A percentile compares a stretch with the other conserved stretches of the same genome.
These are phyloP conservation scores for Artibeus jamaicensis DNA, from an alignment of 2,797 vertebrate genomes.

Conservation along the genomic window DNA sequence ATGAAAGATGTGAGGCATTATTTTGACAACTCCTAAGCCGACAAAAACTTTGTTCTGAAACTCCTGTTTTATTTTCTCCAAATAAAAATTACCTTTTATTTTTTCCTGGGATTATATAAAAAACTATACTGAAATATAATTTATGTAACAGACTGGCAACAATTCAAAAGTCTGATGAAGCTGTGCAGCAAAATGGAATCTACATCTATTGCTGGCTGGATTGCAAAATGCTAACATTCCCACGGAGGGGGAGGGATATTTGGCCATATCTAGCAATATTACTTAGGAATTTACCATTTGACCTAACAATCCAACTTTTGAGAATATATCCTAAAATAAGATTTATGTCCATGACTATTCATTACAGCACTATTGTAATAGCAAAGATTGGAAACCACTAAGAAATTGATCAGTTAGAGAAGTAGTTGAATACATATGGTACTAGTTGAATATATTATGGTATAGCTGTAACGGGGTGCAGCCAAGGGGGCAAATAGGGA, in stretches of 20 bases:
- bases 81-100: conserved; percentile 70
- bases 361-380: background rate
- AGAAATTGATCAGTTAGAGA: background rate
- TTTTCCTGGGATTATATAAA: background rate
- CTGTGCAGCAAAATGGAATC: background rate
- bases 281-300: background rate
- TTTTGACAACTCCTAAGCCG: conserved; percentile 9
- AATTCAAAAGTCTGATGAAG: background rate
- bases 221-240: background rate
- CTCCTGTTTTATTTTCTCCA: conserved; percentile 68
- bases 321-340: conserved; percentile 11
- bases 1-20: background rate
- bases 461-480: background rate
- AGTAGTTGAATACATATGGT: background rate
- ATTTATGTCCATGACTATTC: background rate
- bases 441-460: background rate
- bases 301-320: conserved; percentile 4
- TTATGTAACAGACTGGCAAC: background rate
- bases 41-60: conserved; percentile 64
- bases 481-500: too few relatives aligned
- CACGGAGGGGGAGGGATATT: background rate
- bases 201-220: background rate
- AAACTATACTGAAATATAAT: background rate
- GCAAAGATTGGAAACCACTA: background rate
- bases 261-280: background rate